Evolutionary conservation across 2,888 invertebrate genomes (phyloP), one percentile per base, ranked within the genome.

Genomic region (Parnassius smintheus): DNA sequence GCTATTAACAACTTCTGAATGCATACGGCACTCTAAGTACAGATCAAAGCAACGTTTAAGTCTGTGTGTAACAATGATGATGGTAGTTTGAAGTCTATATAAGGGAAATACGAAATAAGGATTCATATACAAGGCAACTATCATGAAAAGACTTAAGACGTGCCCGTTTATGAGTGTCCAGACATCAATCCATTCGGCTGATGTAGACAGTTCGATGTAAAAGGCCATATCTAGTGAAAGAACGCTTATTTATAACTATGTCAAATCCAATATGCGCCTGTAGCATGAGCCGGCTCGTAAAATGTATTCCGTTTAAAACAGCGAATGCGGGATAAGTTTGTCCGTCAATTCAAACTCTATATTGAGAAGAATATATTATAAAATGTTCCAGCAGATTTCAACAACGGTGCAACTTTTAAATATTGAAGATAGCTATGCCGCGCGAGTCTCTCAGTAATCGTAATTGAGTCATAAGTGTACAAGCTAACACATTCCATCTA

Each of bases 171-270:
- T 56, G 50, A n/a, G 49, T 25, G 44, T 56, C 2, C n/a, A 10
- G 13, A 25, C 25, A 50, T 61, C 55, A 44, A 61, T 61, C 50
- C 10, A 35, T 13, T 56, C 18, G 55, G 56, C 56, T 61, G 45
- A 61, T 61, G 61, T 49, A n/a, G 45, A 51, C 61, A 61, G 44
- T 56, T 56, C 49, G 48, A 57, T 53, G 35, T 46, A 45, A 62
- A 35, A 13, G 12, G 51, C 12, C 62, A 51, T 48, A 46, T 62
- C 58, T 42, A 54, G 58, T 54, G 42, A 49, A 58, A 44, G 13
- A 22, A 25, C 11, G 11, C 52, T 48, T 13, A 42, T 42, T 49
- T 42, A 4, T 49, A 49, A 53, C 45, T 51, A 55, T 46, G 55
- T 45, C 54, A 53, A 53, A 57, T 56, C 49, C 58, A 59, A 45